Percentiles rank a stretch among this genome's conserved stretches.
phyloP scores from a whole-genome alignment of 2,888 invertebrate genomes.

The Mesoligia furuncula region DNA sequence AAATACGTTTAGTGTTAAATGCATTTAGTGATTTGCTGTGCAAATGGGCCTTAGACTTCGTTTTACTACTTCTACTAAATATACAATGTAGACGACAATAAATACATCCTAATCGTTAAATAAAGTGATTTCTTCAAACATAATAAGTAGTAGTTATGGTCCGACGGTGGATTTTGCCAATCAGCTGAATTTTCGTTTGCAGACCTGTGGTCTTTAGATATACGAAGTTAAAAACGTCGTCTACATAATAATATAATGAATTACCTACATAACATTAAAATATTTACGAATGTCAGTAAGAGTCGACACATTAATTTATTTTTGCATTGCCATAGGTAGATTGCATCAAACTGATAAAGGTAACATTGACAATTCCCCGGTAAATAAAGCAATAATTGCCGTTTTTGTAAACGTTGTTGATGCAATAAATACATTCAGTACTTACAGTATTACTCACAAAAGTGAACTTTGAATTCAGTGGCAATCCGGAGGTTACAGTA shows the following conservation, averaged over 20 bases:
- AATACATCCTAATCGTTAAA: neutral
- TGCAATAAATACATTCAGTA: conserved; percentile 1
- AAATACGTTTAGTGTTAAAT: neutral
- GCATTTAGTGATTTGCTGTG: neutral
- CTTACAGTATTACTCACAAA: neutral
- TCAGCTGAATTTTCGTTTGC: neutral
- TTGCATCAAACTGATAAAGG: neutral
- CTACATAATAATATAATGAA: neutral
- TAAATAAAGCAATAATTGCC: neutral
- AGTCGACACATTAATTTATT: neutral
- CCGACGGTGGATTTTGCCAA: neutral
- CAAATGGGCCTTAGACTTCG: neutral
- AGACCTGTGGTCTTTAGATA: neutral
- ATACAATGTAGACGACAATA: neutral
- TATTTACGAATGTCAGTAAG: neutral
- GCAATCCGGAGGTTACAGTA: neutral
- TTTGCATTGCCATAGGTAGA: neutral
- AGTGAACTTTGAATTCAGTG: neutral
- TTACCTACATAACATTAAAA: neutral
- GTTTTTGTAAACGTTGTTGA: neutral
- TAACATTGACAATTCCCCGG: conserved; percentile 3
- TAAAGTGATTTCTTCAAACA: neutral
- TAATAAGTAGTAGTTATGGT: neutral
- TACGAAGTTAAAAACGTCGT: neutral
- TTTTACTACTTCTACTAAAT: neutral